phyloP scores from a whole-genome alignment of 2,888 invertebrate genomes.

The Myopa tessellatipennis region DNA sequence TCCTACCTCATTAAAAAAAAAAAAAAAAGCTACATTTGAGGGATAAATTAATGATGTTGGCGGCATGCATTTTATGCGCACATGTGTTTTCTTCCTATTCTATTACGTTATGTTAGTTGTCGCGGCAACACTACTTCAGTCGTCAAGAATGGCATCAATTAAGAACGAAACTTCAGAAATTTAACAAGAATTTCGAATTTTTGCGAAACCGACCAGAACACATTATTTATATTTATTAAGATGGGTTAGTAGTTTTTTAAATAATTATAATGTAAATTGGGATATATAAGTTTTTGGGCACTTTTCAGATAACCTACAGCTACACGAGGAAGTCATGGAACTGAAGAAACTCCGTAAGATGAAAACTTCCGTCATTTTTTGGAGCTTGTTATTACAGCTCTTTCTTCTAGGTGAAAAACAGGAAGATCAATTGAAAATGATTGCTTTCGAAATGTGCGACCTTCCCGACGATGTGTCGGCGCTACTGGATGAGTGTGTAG shows the following conservation, averaged over 20 bases:
- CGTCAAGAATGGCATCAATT: no score
- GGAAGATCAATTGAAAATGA: constrained; percentile 57
- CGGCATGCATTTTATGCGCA: no score
- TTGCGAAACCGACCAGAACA: no score
- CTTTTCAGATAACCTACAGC: constrained; percentile 51
- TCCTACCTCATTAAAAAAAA: no score
- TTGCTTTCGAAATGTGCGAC: constrained; percentile 59
- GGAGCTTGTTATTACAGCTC: not conserved
- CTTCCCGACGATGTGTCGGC: constrained; percentile 57
- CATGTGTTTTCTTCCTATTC: no score
- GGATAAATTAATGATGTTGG: no score
- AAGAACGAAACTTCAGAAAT: no score
- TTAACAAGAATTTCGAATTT: no score
- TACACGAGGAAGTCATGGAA: constrained; percentile 51
- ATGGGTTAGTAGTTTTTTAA: not conserved
- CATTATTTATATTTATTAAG: not conserved
- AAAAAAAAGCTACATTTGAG: no score
- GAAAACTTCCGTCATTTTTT: not conserved
- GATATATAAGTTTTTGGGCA: not conserved
- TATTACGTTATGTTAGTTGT: no score
- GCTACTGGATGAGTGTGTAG: constrained; percentile 56
- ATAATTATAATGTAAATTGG: not conserved
- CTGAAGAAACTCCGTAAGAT: constrained; percentile 51
- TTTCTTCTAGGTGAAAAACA: constrained; percentile 56
- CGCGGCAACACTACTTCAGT: no score